phyloP scores from a whole-genome alignment of 2,113 vertebrate genomes.

The Trinectes maculatus region DNA sequence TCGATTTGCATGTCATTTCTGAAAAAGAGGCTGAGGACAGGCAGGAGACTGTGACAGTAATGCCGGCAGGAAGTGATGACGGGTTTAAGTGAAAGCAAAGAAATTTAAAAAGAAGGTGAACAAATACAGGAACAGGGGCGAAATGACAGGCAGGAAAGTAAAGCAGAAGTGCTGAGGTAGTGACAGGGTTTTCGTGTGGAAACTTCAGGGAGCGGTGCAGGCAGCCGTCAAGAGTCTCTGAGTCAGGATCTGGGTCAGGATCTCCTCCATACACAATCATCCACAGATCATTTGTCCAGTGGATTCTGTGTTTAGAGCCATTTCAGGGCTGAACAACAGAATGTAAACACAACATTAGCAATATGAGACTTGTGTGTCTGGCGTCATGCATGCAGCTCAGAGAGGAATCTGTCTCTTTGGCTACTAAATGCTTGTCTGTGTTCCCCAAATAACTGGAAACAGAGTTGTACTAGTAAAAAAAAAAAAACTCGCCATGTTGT shows the following conservation, averaged over 20 bases:
- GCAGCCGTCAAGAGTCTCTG: constrained; percentile 22
- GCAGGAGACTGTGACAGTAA: constrained; percentile 29
- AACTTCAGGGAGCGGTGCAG: constrained; percentile 22
- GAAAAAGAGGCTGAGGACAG: constrained; percentile 30
- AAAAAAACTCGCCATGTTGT: no score
- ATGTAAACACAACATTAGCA: background rate
- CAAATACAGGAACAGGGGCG: constrained; percentile 3
- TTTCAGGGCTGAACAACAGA: background rate
- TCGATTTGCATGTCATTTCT: constrained; percentile 23
- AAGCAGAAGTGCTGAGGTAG: background rate
- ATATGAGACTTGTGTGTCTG: no score
- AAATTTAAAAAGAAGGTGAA: constrained; percentile 37
- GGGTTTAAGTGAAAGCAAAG: constrained; percentile 22
- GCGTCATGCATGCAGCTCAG: no score
- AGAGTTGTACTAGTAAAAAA: no score
- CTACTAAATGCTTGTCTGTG: no score
- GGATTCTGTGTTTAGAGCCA: background rate
- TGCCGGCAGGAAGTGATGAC: constrained; percentile 41
- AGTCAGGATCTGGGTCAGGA: constrained; percentile 46
- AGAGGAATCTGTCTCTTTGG: no score
- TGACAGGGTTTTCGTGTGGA: constrained; percentile 29
- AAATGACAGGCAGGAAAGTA: constrained; percentile 14
- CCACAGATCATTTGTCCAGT: constrained; percentile 21
- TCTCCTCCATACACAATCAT: constrained; percentile 33
- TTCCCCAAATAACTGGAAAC: no score